Base-by-base conservation (phyloP, 2,888 invertebrate species). In the Pimpla rufipes region DNA sequence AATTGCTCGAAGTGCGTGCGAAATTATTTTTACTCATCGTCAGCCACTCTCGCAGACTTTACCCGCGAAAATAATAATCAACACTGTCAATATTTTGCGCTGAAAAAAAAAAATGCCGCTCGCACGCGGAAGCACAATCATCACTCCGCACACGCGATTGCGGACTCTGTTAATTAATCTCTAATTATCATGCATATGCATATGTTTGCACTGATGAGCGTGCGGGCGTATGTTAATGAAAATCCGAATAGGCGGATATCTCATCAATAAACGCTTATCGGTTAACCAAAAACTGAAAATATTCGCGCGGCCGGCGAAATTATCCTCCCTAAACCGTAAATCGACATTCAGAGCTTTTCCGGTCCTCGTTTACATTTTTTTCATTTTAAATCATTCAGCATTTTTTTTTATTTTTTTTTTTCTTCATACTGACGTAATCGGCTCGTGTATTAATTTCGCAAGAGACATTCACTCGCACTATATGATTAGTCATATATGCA, bases 121-220 rank as follows among this genome's bases (percentile, higher is more conserved):
- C 5, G 16, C n/a, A n/a, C 5, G 35, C n/a, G n/a, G 29, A 23
- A 11, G 13, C 10, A 13, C 21, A 5, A 57, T 29, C 57, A 29
- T 23, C 23, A 13, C 8, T 29, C 4, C 13, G 0, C 0, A 2
- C 29, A 29, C 29, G 29, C 57, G 29, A 29, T n/a, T n/a, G 16
- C 47, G 16, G 47, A 47, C 16, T n/a, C n/a, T 29, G 7, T 35
- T 59, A n/a, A 35, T 59, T 59, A 59, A 59, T 59, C 3, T 59
- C 29, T 59, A 29, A 59, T 59, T 59, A 35, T 59, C n/a, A 3
- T 59, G 57, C 57, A 35, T 59, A 59, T 59, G 57, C 57, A 35
- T 35, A 35, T 59, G n/a, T 59, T 59, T 35, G 29, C n/a, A 29
- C 13, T 57, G 10, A 29, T 57, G 57, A 57, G 57, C 29, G 23